Percentiles rank a stretch among this genome's conserved stretches.
phyloP scores from a whole-genome alignment of 2,797 vertebrate genomes.

The Myotis vivesi region DNA sequence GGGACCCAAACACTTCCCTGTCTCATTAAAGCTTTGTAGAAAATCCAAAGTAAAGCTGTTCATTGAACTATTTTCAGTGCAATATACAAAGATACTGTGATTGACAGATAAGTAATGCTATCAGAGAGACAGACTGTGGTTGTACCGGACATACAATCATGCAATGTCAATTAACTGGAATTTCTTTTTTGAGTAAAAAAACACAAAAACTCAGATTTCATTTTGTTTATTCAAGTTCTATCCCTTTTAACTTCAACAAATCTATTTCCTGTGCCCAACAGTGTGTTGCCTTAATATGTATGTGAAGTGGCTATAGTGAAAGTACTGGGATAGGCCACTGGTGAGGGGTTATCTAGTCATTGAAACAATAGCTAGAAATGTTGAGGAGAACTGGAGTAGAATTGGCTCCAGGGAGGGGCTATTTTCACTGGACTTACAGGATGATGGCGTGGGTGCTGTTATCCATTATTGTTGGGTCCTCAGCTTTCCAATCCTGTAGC shows the following conservation, averaged over 20 bases:
- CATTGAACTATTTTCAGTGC: not conserved
- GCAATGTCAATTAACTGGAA: not conserved
- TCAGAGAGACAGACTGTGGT: not conserved
- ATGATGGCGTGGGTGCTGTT: not conserved
- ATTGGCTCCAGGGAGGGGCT: not conserved
- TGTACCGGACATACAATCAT: not conserved
- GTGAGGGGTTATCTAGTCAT: not conserved
- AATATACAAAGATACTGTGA: not conserved
- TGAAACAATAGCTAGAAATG: not conserved
- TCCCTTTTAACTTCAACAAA: conserved; percentile 22
- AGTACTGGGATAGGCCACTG: not conserved
- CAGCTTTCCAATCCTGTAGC: not conserved
- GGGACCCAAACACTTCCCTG: conserved; percentile 9
- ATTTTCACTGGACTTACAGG: not conserved
- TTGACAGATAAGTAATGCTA: not conserved
- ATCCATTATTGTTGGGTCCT: not conserved
- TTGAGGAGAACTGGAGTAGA: not conserved
- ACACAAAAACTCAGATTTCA: conserved; percentile 7
- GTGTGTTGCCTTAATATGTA: not conserved
- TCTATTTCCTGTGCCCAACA: not conserved
- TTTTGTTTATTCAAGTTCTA: conserved; percentile 42
- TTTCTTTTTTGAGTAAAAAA: conserved; percentile 45
- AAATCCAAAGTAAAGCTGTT: not conserved
- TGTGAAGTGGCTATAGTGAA: not conserved
- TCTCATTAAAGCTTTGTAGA: not conserved